phyloP scores from a whole-genome alignment of 1,140 invertebrate species.

The Gonatopus flavifemur region DNA sequence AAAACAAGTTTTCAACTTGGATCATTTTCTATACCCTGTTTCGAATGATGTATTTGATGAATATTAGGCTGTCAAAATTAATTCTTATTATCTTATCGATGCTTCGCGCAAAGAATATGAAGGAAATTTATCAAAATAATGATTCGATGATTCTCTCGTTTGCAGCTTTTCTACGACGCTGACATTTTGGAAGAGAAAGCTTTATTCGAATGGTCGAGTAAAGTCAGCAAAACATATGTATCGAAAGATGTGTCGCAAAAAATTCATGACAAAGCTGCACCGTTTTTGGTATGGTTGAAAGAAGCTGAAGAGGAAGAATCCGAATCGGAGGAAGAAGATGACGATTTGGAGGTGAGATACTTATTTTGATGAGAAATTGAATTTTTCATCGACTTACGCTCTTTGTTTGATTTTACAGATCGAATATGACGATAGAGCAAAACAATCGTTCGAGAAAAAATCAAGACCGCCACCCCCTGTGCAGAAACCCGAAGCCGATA shows the following conservation, averaged over 20 bases:
- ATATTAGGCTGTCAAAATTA: too few species aligned
- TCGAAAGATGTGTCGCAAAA: slow-evolving; percentile 87
- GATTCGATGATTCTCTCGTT: slow-evolving; percentile 11
- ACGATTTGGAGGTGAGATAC: slow-evolving; percentile 63
- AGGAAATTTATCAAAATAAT: background rate
- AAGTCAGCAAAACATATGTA: slow-evolving; percentile 93
- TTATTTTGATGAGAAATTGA: background rate
- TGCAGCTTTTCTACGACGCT: slow-evolving; percentile 86
- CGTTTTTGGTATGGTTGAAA: slow-evolving; percentile 95
- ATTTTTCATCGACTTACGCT: background rate
- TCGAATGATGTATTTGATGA: too few species aligned
- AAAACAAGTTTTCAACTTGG: too few species aligned
- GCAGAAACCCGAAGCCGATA: slow-evolving; percentile 51
- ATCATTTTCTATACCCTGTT: too few species aligned
- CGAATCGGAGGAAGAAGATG: slow-evolving; percentile 70
- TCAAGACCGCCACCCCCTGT: slow-evolving; percentile 41
- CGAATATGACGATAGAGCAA: slow-evolving; percentile 85
- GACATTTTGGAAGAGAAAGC: slow-evolving; percentile 95
- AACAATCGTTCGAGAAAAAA: slow-evolving; percentile 73
- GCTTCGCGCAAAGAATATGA: too few species aligned
- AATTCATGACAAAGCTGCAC: slow-evolving; percentile 88
- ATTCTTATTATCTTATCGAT: too few species aligned
- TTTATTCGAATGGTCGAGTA: slow-evolving; percentile 91
- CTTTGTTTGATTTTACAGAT: slow-evolving; percentile 61
- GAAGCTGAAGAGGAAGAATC: slow-evolving; percentile 94